Evolutionary conservation across 1,140 invertebrate species (phyloP), one percentile per base, ranked within the genome.

Genomic region (Monochamus saltuarius): DNA sequence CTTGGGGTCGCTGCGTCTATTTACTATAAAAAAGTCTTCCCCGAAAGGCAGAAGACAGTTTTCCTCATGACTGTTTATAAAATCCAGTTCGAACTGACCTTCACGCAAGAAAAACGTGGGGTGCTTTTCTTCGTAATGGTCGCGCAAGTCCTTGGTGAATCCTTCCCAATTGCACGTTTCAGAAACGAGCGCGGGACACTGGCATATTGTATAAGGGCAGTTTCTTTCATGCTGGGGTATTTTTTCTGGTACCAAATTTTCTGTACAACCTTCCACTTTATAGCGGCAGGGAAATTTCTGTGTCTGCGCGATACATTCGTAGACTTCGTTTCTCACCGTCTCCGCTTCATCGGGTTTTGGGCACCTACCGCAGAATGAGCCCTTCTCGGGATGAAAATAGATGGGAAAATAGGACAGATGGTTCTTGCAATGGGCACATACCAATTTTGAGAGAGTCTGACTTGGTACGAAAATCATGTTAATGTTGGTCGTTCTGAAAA

Each of bases 21-120:
- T 65, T 7, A 65, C 59, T 17, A 62, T 11, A 54, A 46, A 65
- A 19, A 65, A 55, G 10, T 55, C 51, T n/a, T 65, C 64, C 4
- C 19, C 49, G 61, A 54, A 65, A 9, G 64, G 50, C 34, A 65
- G 40, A 6, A 65, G 13, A 55, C 45, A 61, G 14, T 62, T 55
- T 45, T 62, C 64, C 13, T 55, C 43, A 36, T 62, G 59, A 22
- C 52, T 65, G 35, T 65, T 49, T 9, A 65, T 34, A 42, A 65
- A 65, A 56, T 65, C 59, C 7, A 65, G 38, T 37, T 65, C 64
- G 51, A 65, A 65, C 16, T 36, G 14, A 13, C 46, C 46, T 7
- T 62, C 64, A 14, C 51, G 59, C 17, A 62, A 16, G 14, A 65
- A 38, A 37, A 62, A 59, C 8, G 38, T 38, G 17, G 50, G 42